Evolutionary conservation across 2,113 vertebrate species (phyloP).

Genomic region (Callithrix jacchus): DNA sequence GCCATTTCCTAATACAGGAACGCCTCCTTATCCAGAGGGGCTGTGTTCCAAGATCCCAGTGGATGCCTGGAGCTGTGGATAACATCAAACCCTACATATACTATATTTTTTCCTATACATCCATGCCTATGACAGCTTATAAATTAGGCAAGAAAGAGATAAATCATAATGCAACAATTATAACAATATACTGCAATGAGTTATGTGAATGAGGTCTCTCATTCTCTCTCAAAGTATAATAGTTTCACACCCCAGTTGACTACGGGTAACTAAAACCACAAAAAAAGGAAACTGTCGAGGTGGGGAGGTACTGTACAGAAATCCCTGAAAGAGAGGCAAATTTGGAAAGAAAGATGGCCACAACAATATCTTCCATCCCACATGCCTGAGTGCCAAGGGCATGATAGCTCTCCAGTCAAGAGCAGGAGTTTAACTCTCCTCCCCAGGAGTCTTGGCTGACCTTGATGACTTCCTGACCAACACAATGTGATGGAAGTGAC

Average conservation of each 20-base stretch:
- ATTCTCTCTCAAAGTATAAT: background rate
- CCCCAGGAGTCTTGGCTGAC: background rate
- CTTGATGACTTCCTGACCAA: background rate
- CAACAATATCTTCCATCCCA: background rate
- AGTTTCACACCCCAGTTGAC: background rate
- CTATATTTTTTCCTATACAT: background rate
- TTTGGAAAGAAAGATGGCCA: background rate
- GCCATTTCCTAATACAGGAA: background rate
- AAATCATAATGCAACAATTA: background rate
- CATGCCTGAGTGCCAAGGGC: fast-evolving
- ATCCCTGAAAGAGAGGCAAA: background rate
- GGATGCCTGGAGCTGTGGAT: background rate
- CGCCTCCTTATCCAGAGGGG: background rate
- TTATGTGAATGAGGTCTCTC: background rate
- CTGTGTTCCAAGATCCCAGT: background rate
- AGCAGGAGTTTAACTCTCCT: background rate
- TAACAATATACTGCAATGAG: background rate
- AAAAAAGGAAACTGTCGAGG: background rate
- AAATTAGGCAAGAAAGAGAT: background rate
- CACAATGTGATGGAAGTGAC: background rate
- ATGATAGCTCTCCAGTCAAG: background rate
- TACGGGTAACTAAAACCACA: background rate
- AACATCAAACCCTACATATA: background rate
- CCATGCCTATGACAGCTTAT: background rate
- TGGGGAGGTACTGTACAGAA: background rate